These are phyloP conservation scores for Myodes glareolus DNA, from an alignment of 2,113 vertebrate species.

Conservation along the genomic window DNA sequence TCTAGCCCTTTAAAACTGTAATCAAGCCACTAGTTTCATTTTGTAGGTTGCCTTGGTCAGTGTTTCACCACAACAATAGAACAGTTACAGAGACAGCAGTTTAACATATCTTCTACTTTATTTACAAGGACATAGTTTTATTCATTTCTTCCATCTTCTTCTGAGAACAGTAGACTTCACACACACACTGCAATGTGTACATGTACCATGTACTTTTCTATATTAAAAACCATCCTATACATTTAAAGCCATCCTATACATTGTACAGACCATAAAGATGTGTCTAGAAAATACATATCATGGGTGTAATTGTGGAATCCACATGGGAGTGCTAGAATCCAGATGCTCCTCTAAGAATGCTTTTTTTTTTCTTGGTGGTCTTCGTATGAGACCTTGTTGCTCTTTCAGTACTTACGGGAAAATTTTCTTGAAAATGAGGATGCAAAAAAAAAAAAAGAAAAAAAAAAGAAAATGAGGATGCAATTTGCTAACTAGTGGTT, in stretches of 20 bases:
- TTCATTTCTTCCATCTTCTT: not conserved
- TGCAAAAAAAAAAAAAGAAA: too few species aligned
- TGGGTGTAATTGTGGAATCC: too few species aligned
- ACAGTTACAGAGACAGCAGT: not conserved
- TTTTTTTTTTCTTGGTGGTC: too few species aligned
- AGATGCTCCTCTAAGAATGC: not conserved
- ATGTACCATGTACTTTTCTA: not conserved
- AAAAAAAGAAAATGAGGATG: not conserved
- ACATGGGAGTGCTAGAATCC: not conserved
- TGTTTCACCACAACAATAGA: not conserved
- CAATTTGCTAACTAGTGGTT: accelerated
- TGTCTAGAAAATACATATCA: not conserved
- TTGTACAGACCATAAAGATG: not conserved
- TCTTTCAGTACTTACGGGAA: not conserved
- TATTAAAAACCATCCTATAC: not conserved
- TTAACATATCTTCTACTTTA: not conserved
- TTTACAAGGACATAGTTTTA: not conserved
- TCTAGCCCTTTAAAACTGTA: not conserved
- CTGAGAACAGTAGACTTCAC: not conserved
- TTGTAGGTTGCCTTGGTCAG: not conserved
- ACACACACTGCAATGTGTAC: not conserved
- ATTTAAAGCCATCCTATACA: not conserved
- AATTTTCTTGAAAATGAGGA: not conserved
- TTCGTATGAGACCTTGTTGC: not conserved
- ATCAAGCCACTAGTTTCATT: not conserved